Percentiles rank a stretch among this genome's conserved stretches.
Evolutionary conservation across 1,140 invertebrate species (phyloP).

Genomic region (Hypsibius dujardini): DNA sequence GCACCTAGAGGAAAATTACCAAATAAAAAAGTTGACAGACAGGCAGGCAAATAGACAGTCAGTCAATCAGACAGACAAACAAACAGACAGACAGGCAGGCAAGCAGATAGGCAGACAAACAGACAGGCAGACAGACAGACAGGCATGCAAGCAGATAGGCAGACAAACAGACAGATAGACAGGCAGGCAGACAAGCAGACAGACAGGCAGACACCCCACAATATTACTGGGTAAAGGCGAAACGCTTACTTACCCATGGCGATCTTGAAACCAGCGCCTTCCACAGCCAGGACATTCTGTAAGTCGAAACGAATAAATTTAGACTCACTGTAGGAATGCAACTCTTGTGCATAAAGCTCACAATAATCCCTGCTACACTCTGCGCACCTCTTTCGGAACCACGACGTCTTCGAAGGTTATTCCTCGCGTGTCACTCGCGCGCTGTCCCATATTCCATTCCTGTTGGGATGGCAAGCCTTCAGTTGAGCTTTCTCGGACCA

Average conservation of each 20-base stretch:
- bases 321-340: no score
- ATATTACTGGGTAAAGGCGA: no score
- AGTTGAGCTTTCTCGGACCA: no score
- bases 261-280: constrained; percentile 81
- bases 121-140: no score
- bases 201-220: no score
- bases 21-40: background rate
- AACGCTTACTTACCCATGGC: constrained; percentile 92
- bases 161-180: no score
- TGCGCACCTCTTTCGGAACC: constrained; percentile 57
- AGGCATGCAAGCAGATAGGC: no score
- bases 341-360: constrained; percentile 17
- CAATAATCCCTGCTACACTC: constrained; percentile 26
- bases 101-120: no score
- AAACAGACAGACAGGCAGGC: background rate
- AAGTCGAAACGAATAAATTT: constrained; percentile 19
- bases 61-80: no score
- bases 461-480: no score
- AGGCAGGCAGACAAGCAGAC: no score
- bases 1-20: background rate
- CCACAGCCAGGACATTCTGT: constrained; percentile 57
- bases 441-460: constrained; percentile 91
- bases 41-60: no score
- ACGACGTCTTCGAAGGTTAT: constrained; percentile 93
- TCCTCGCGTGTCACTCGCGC: constrained; percentile 81